phyloP scores from a whole-genome alignment of 2,888 invertebrate species.

The Frankliniella fusca region DNA sequence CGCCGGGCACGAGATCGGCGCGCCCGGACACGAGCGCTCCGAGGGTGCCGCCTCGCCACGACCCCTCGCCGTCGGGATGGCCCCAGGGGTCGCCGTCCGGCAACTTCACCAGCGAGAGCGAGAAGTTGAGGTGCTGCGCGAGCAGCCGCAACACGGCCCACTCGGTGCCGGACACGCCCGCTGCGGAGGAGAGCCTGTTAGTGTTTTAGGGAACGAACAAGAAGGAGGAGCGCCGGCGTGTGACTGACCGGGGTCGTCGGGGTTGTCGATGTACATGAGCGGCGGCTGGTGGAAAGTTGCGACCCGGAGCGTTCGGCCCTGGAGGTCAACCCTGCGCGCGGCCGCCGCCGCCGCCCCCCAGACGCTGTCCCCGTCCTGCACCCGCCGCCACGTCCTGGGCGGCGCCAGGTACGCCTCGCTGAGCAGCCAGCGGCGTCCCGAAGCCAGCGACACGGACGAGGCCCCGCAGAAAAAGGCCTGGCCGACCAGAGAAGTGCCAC shows the following conservation, averaged over 20 bases:
- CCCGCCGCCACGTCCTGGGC: background rate
- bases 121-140: slow-evolving; percentile 3
- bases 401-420: background rate
- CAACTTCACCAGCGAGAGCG: background rate
- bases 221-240: too few species aligned
- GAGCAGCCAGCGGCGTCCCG: background rate
- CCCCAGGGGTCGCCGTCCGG: background rate
- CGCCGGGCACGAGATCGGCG: background rate
- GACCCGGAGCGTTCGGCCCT: background rate
- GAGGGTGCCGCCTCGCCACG: background rate
- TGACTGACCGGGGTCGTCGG: background rate
- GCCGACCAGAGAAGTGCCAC: too few species aligned
- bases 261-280: background rate
- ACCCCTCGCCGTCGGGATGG: background rate
- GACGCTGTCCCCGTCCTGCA: background rate
- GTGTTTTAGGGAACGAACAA: too few species aligned
- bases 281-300: slow-evolving; percentile 4
- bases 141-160: background rate
- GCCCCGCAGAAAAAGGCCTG: too few species aligned
- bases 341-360: background rate
- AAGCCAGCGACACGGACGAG: background rate
- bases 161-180: background rate
- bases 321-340: background rate
- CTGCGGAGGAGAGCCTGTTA: background rate
- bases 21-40: background rate